Evolutionary conservation across 1,140 invertebrate species (phyloP).

Genomic region (Pachypsylla venusta): DNA sequence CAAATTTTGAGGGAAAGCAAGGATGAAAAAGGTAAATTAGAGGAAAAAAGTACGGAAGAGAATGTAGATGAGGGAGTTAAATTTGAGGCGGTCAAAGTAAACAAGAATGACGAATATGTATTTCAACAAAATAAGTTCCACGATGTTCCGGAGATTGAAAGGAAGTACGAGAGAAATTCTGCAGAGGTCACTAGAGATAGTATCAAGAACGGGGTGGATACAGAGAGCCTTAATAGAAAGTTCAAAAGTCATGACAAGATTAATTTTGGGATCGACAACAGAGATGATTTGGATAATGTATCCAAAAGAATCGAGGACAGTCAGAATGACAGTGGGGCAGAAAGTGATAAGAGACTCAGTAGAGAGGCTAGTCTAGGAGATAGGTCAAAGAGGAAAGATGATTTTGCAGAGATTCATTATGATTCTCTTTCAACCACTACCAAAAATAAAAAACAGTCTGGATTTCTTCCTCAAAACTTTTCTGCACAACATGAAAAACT

Average conservation of each 20-base stretch:
- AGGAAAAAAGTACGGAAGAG: constrained; percentile 17
- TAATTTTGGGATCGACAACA: no score
- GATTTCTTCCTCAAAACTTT: neutral
- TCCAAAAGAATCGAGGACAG: no score
- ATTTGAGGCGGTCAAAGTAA: constrained; percentile 16
- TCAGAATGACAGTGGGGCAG: neutral
- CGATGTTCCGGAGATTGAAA: constrained; percentile 3
- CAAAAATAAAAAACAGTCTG: neutral
- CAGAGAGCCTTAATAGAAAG: no score
- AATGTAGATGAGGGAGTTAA: constrained; percentile 16
- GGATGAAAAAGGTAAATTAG: constrained; percentile 13
- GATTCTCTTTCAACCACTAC: no score
- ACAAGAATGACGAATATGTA: constrained; percentile 16
- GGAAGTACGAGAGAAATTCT: constrained; percentile 12
- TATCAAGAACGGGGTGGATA: no score
- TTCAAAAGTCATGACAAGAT: no score
- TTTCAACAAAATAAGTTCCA: constrained; percentile 4
- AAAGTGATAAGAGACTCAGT: constrained; percentile 4
- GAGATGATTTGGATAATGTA: no score
- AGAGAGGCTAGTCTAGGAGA: neutral
- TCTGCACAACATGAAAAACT: neutral
- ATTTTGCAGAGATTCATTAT: no score
- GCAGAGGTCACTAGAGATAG: no score
- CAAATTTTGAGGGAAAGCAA: neutral
- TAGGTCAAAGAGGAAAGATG: no score